Conservation (phyloP, 2,113 vertebrate genomes). For the Illadopsis cleaveri region DNA sequence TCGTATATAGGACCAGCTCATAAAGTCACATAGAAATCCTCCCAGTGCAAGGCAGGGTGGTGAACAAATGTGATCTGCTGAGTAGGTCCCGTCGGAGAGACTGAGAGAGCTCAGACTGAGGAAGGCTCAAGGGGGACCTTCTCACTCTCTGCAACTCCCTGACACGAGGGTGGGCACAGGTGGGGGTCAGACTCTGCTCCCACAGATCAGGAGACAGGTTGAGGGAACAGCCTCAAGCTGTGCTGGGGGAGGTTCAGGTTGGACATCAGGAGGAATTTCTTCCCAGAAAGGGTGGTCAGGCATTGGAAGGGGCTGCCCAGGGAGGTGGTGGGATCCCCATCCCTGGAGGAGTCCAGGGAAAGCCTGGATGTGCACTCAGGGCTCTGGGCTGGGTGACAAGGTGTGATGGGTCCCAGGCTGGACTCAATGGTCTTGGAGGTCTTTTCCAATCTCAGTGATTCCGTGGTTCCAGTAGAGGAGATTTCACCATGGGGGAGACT, state of each 20-base stretch:
- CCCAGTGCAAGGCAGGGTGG: fast-evolving
- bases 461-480: background rate
- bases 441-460: background rate
- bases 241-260: background rate
- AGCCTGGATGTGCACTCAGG: background rate
- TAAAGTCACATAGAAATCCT: background rate
- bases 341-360: background rate
- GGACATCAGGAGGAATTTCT: background rate
- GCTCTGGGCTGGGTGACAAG: background rate
- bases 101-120: background rate
- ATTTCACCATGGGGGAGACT: background rate
- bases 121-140: background rate
- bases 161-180: background rate
- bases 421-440: background rate
- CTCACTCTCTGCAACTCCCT: background rate
- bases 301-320: background rate
- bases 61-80: background rate
- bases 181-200: background rate
- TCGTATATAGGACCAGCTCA: background rate
- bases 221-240: fast-evolving
- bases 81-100: background rate
- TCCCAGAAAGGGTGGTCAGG: background rate
- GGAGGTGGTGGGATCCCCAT: background rate
- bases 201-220: no score
- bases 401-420: background rate